Base-by-base conservation (phyloP, 2,888 invertebrate species). In the Gari tellinella region DNA sequence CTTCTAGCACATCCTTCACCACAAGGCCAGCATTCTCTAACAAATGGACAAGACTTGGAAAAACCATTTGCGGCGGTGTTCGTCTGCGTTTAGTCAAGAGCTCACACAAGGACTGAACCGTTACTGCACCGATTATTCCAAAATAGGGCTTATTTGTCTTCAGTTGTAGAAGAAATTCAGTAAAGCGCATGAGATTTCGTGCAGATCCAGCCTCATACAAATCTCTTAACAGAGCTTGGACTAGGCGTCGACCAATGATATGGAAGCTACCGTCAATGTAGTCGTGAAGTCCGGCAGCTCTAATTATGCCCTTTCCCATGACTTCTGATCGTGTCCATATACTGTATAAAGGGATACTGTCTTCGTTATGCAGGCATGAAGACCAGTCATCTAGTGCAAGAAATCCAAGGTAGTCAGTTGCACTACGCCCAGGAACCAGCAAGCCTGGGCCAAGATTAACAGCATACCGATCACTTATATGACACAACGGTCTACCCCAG, bases 201-300 rank as follows among this genome's bases (percentile, higher is more conserved):
- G 53, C 45, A 40, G 52, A 55, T 21, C 46, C 53, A 40, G 25
- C 38, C 41, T 61, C 55, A 46, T 40, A 61, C 19, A 69, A 41
- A 53, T 62, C 68, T 31, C n/a, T 23, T n/a, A 69, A 31, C 26
- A 62, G 25, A 17, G 49, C 46, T 43, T 51, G 21, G 37, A 66
- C 31, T 40, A 61, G 19, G 38, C 61, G 45, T 21, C 61, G 45
- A 37, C 67, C 67, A 21, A 62, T 10, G 19, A 69, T 49, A 46
- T 41, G 41, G 19, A 40, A 21, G 21, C 43, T 41, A 46, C 62
- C 57, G 31, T 49, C 17, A 38, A 69, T 15, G 15, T 57, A 23
- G 51, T 69, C 68, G 45, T 69, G 68, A 15, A 69, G 17, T 26
- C 68, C 68, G 41, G 57, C 62, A 7, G 62, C 1, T 62, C 62